phyloP scores from a whole-genome alignment of 2,113 vertebrate genomes.

The Ginglymostoma cirratum region DNA sequence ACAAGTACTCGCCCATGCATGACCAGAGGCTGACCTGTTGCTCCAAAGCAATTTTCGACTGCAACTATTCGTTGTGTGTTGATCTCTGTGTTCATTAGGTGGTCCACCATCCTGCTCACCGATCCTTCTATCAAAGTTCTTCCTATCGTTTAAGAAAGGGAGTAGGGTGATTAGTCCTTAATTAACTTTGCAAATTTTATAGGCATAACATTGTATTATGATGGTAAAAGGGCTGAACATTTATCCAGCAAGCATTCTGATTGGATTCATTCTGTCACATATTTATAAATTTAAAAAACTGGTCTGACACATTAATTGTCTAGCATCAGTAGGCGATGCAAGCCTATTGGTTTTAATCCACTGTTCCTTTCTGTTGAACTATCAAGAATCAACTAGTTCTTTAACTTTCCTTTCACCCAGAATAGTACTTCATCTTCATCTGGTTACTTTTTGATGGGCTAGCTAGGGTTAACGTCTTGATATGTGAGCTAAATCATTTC shows the following conservation, averaged over 20 bases:
- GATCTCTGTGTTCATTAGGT: conserved; percentile 55
- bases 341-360: background rate
- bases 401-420: background rate
- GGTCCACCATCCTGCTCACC: conserved; percentile 55
- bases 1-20: conserved; percentile 69
- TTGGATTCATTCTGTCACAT: background rate
- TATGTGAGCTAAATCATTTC: background rate
- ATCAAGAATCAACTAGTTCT: background rate
- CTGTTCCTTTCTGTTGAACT: background rate
- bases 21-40: conserved; percentile 56
- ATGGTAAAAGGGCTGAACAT: background rate
- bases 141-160: background rate
- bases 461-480: background rate
- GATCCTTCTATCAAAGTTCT: too few species aligned
- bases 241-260: background rate
- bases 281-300: background rate
- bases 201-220: background rate
- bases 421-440: background rate
- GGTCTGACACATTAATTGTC: background rate
- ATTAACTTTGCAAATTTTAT: background rate
- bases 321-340: background rate
- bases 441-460: background rate
- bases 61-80: conserved; percentile 70
- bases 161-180: background rate
- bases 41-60: conserved; percentile 71